phyloP scores from a whole-genome alignment of 1,140 invertebrate genomes.

The Penaeus chinensis region DNA sequence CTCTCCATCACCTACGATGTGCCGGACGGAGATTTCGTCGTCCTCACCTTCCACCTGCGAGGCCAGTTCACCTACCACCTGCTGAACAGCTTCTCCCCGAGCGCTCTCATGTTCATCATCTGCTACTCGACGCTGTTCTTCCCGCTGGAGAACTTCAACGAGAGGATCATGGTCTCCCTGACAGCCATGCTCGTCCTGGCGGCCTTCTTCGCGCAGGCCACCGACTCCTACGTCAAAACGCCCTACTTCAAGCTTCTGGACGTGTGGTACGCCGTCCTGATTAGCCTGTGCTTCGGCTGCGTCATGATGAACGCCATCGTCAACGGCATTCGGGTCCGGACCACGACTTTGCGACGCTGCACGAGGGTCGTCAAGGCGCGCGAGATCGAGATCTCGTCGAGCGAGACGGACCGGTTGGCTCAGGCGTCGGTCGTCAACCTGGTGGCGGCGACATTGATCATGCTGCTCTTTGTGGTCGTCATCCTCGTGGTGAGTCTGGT shows the following conservation, averaged over 20 bases:
- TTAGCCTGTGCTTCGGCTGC: conserved; percentile 9
- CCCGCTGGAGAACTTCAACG: conserved; percentile 32
- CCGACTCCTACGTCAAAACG: conserved; percentile 27
- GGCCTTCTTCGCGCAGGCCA: conserved; percentile 23
- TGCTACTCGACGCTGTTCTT: conserved; percentile 39
- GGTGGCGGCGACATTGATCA: conserved; percentile 10
- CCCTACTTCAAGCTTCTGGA: conserved; percentile 28
- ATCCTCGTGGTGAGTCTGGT: conserved; percentile 1
- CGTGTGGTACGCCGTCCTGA: conserved; percentile 28
- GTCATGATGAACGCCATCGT: conserved; percentile 27
- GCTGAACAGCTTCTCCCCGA: conserved; percentile 30
- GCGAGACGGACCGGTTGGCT: neutral
- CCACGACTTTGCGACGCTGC: neutral
- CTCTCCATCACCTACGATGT: neutral
- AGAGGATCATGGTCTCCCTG: conserved; percentile 38
- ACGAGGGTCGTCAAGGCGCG: neutral
- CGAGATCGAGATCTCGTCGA: neutral
- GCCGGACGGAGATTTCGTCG: neutral
- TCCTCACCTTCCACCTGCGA: conserved; percentile 5
- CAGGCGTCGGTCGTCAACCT: conserved; percentile 2
- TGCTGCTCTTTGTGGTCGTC: neutral
- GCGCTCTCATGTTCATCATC: conserved; percentile 25
- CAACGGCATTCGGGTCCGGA: neutral
- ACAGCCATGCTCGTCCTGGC: conserved; percentile 27
- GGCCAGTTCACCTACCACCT: conserved; percentile 23